Conservation (phyloP, 2,797 vertebrate species). For the Danio albolineatus region DNA sequence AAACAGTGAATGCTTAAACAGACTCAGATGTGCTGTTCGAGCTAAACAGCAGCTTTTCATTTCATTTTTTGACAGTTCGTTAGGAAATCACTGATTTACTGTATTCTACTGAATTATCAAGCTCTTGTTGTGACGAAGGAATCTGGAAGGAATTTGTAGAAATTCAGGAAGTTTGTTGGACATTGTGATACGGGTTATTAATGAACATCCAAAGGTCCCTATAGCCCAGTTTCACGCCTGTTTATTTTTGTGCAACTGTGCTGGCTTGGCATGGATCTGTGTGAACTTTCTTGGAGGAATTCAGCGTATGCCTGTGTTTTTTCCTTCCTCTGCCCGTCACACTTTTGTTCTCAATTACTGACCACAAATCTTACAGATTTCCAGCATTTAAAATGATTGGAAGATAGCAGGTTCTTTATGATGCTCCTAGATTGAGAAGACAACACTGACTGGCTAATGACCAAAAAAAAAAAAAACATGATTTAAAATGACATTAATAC, state of each 20-base stretch:
- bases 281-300: constrained; percentile 19
- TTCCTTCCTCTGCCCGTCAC: neutral
- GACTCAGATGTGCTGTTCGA: constrained; percentile 25
- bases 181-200: neutral
- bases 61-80: neutral
- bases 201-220: constrained; percentile 34
- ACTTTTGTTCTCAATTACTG: constrained; percentile 61
- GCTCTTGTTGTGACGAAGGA: neutral
- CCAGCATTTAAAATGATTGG: constrained; percentile 54
- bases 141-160: neutral
- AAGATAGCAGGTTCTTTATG: constrained; percentile 55
- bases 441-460: neutral
- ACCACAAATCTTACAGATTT: constrained; percentile 62
- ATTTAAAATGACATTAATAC: too few species aligned
- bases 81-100: neutral
- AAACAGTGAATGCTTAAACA: constrained; percentile 22
- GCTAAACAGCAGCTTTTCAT: neutral
- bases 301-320: constrained; percentile 4
- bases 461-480: too few species aligned
- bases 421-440: neutral
- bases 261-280: constrained; percentile 25
- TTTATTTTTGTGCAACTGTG: constrained; percentile 32
- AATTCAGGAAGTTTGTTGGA: neutral
- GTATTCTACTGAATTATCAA: neutral
- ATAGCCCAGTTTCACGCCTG: constrained; percentile 46